Evolutionary conservation across 2,113 vertebrate genomes (phyloP).

Genomic region (Noturus placidus): DNA sequence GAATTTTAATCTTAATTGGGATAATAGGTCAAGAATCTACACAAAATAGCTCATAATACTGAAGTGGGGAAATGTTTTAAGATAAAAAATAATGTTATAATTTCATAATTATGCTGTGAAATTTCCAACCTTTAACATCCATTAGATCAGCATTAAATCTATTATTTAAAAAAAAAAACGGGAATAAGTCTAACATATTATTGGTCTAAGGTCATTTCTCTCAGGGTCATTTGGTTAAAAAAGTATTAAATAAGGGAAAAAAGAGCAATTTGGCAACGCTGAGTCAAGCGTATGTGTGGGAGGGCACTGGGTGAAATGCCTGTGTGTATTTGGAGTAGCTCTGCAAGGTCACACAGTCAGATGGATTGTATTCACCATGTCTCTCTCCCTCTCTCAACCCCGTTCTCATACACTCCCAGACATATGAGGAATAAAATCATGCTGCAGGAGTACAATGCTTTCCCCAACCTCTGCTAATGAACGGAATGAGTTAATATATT

Average conservation of each 20-base stretch:
- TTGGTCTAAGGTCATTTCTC: not conserved
- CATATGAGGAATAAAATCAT: not conserved
- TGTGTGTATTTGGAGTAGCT: not conserved
- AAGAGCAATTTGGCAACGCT: constrained; percentile 16
- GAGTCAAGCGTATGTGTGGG: not conserved
- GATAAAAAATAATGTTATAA: not conserved
- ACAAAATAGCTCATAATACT: not conserved
- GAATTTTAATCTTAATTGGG: not conserved
- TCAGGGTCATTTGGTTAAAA: not conserved
- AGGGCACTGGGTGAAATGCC: not conserved
- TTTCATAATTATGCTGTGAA: not conserved
- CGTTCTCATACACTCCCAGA: not conserved
- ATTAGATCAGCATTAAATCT: not conserved
- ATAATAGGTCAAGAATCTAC: not conserved
- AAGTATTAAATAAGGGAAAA: not conserved
- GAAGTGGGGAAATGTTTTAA: not conserved
- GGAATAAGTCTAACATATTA: not conserved
- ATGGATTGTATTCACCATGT: not conserved
- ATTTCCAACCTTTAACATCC: not conserved
- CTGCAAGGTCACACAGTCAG: constrained; percentile 26
- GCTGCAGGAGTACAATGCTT: not conserved
- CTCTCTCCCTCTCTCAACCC: not conserved
- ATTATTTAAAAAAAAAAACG: not conserved
- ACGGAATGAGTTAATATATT: not conserved
- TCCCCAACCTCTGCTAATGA: not conserved